phyloP scores from a whole-genome alignment of 30 jellyfish, hydroid and myxozoan species.

The Rhopilema esculentum region DNA sequence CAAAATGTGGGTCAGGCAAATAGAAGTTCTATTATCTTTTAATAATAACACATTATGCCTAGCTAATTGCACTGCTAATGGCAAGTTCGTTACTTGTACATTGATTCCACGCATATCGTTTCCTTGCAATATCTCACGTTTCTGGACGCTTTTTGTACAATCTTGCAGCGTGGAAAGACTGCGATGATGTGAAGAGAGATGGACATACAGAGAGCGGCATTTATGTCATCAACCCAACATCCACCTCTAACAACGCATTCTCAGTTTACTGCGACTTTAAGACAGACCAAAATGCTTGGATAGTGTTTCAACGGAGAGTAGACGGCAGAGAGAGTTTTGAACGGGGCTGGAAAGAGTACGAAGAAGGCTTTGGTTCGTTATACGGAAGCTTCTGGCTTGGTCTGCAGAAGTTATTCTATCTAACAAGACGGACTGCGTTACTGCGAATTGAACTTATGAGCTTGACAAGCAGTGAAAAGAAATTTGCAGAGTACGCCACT shows the following conservation, averaged over 20 bases:
- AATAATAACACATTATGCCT: too few relatives aligned
- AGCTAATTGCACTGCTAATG: too few relatives aligned
- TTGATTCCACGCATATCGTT: not conserved
- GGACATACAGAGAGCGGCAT: conserved; percentile 29
- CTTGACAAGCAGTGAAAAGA: not conserved
- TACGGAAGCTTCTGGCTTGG: conserved; percentile 60
- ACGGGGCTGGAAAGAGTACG: conserved; percentile 55
- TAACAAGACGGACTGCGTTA: conserved; percentile 11
- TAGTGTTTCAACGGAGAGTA: conserved; percentile 49
- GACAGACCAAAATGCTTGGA: conserved; percentile 33
- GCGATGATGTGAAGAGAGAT: conserved; percentile 12
- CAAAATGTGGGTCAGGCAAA: too few relatives aligned
- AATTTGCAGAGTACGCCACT: conserved; percentile 34
- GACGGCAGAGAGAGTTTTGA: conserved; percentile 8
- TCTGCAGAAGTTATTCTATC: conserved; percentile 18
- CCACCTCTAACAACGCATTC: not conserved
- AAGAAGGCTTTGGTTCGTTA: conserved; percentile 49
- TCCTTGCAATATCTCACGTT: not conserved
- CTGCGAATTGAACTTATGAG: conserved; percentile 11
- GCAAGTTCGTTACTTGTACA: too few relatives aligned
- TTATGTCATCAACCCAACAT: conserved; percentile 43
- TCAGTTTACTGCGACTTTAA: conserved; percentile 30
- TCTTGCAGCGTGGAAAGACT: conserved; percentile 43
- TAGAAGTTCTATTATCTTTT: too few relatives aligned
- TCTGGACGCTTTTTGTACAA: not conserved